Evolutionary conservation across 2,888 invertebrate species (phyloP).

Genomic region (Ametastegia equiseti): DNA sequence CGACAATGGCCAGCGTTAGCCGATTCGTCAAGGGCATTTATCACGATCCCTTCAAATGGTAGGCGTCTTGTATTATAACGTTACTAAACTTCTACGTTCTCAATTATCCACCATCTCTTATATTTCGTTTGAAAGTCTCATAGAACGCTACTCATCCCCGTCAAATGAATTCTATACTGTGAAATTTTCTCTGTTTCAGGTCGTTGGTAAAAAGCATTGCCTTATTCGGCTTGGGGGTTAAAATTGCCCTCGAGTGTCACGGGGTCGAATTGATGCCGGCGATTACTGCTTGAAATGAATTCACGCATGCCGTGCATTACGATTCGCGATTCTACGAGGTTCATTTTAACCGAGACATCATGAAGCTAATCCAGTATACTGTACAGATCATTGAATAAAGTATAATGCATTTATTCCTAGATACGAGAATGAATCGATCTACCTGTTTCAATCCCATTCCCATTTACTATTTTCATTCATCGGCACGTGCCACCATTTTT

Average conservation of each 20-base stretch:
- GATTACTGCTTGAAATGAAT: constrained; percentile 14
- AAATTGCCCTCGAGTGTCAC: constrained; percentile 34
- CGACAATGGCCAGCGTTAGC: constrained; percentile 18
- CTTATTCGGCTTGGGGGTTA: constrained; percentile 39
- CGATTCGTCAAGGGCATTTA: constrained; percentile 33
- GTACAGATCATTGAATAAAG: constrained; percentile 8
- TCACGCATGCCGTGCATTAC: background rate
- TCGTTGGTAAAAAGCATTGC: constrained; percentile 44
- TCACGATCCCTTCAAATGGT: constrained; percentile 39
- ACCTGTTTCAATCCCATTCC: background rate
- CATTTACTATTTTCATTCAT: background rate
- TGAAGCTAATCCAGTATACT: background rate
- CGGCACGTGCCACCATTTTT: background rate
- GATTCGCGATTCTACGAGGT: background rate
- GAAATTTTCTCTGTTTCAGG: constrained; percentile 12
- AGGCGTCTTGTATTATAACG: background rate
- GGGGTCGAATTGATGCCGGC: constrained; percentile 41
- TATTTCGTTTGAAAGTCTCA: background rate
- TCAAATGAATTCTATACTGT: background rate
- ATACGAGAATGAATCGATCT: background rate
- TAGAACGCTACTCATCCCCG: background rate
- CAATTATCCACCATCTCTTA: background rate
- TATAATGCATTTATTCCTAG: background rate
- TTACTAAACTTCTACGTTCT: background rate
- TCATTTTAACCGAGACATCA: background rate